Evolutionary conservation across 2,888 invertebrate genomes (phyloP).

Genomic region (Carterocephalus palaemon): DNA sequence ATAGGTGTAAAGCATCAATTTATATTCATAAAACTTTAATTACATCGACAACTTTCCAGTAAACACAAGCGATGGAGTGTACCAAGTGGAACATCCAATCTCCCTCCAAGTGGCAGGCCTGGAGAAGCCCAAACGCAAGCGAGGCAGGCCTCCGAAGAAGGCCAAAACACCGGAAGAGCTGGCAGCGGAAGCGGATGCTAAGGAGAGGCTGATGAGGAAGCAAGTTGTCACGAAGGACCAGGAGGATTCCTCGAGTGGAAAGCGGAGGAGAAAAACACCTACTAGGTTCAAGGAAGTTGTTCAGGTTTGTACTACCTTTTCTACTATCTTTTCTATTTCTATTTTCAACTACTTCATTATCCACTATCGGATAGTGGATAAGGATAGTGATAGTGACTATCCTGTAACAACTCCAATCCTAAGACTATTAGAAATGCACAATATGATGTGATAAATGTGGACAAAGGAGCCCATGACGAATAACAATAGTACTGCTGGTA

Average conservation of each 20-base stretch:
- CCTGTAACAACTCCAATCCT: too few relatives aligned
- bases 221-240: conserved; percentile 37
- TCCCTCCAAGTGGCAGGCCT: conserved; percentile 81
- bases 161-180: conserved; percentile 57
- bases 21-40: conserved; percentile 5
- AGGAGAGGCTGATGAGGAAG: conserved; percentile 38
- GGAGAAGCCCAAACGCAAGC: conserved; percentile 82
- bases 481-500: too few relatives aligned
- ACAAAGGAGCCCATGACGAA: too few relatives aligned
- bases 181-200: conserved; percentile 45
- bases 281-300: conserved; percentile 79
- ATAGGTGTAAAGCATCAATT: too few relatives aligned
- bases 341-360: too few relatives aligned
- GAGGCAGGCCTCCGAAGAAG: conserved; percentile 84
- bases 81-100: conserved; percentile 82
- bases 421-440: too few relatives aligned
- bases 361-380: too few relatives aligned
- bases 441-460: too few relatives aligned
- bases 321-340: too few relatives aligned
- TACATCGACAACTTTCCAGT: conserved; percentile 58
- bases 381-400: too few relatives aligned
- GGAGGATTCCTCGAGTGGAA: conserved; percentile 75
- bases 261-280: conserved; percentile 82
- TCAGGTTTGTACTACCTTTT: conserved; percentile 70
- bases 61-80: conserved; percentile 80